Evolutionary conservation across 2,113 vertebrate species (phyloP).

Genomic region (Ctenodactylus gundi): DNA sequence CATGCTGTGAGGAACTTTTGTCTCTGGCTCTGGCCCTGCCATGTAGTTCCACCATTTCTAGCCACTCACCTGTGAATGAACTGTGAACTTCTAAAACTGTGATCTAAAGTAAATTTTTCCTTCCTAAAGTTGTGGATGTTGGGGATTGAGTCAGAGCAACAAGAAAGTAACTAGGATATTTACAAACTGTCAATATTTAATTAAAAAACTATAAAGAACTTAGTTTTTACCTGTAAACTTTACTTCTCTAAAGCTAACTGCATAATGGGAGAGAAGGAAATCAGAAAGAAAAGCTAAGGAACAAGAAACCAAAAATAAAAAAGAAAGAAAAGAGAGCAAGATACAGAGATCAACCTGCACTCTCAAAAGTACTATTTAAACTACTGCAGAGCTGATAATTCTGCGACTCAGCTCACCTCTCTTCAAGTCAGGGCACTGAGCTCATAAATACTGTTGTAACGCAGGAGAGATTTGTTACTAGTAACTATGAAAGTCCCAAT

Average conservation of each 20-base stretch:
- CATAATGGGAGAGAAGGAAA: not conserved
- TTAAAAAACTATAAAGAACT: not conserved
- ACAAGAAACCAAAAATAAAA: not conserved
- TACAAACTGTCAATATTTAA: too few relatives aligned
- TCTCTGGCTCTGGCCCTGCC: too few relatives aligned
- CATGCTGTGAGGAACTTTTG: too few relatives aligned
- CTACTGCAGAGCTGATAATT: not conserved
- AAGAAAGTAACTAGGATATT: too few relatives aligned
- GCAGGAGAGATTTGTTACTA: slow-evolving; percentile 6
- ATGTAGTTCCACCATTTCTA: too few relatives aligned
- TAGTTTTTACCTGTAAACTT: not conserved
- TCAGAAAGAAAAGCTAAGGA: not conserved
- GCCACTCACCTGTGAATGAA: too few relatives aligned
- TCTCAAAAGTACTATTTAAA: not conserved
- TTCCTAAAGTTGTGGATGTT: too few relatives aligned
- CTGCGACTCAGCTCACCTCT: not conserved
- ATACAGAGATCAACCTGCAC: not conserved
- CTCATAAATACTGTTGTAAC: not conserved
- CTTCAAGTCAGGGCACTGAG: not conserved
- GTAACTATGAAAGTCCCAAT: not conserved
- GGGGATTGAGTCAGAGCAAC: too few relatives aligned
- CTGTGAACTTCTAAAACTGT: too few relatives aligned
- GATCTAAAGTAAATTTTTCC: too few relatives aligned
- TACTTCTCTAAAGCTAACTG: not conserved
- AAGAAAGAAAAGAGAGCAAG: not conserved